Evolutionary conservation across 2,888 invertebrate species (phyloP), one percentile per base, ranked within the genome.

Genomic region (Ormia ochracea): DNA sequence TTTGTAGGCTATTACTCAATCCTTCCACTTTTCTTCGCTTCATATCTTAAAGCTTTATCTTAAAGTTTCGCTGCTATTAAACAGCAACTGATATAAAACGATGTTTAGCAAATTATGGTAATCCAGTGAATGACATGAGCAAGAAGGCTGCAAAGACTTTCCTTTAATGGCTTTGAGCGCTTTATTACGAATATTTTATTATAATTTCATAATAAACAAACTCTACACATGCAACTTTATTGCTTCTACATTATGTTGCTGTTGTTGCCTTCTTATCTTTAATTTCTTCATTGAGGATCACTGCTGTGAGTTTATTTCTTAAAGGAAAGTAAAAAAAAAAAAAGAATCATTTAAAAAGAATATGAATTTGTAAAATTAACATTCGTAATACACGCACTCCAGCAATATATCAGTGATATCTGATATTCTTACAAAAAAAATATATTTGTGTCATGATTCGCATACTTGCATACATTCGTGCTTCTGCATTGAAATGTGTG

Each of bases 181-280:
- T 26, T n/a, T 43, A n/a, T 28, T 36, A 50, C 21, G 26, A 17
- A 2, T 17, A n/a, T 38, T 38, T 48, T 26, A 50, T 48, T 50
- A 17, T 21, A 58, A 48, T 68, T 69, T 50, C 1, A 61, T 79
- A 66, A 79, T 66, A 70, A 66, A 70, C 75, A 75, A 52, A 45
- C 33, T 63, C 61, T 75, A 66, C 21, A 80, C 79, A 80, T 80
- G 79, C 79, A 68, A 69, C n/a, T 68, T 72, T 70, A 76, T 80
- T 75, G 75, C 61, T 76, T 72, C 66, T 50, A 75, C 79, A 72
- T 68, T 66, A 75, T 33, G 50, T 54, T 75, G 70, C 26, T 59
- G 43, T 54, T 54, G n/a, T 50, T 66, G n/a, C n/a, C n/a, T 52
- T 66, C 65, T 59, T 70, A 79, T 79, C 79, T 74, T 31, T 59